Evolutionary conservation across 2,113 vertebrate genomes (phyloP).

Genomic region (Serilophus lunatus): DNA sequence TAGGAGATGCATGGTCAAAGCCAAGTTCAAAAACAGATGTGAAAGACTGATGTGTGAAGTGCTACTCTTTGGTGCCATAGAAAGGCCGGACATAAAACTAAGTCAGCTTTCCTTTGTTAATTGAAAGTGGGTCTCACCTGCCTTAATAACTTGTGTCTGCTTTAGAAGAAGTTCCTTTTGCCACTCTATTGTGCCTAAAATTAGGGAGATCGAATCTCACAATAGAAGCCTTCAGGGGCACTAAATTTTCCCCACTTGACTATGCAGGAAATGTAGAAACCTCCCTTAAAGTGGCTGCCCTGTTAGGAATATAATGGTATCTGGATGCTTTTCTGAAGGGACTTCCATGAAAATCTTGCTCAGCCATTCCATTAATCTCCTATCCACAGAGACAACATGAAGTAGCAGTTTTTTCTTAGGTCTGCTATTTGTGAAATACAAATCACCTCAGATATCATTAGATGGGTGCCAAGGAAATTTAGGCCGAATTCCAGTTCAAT

Average conservation of each 20-base stretch:
- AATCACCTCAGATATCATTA: constrained; percentile 11
- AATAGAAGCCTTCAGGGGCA: not conserved
- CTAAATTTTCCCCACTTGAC: not conserved
- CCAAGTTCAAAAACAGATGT: not conserved
- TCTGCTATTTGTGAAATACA: constrained; percentile 23
- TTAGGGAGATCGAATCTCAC: not conserved
- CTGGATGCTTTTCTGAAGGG: not conserved
- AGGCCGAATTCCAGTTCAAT: constrained; percentile 41
- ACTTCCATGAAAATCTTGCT: not conserved
- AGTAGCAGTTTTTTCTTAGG: not conserved
- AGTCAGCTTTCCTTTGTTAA: not conserved
- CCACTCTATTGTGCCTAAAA: not conserved
- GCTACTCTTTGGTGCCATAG: not conserved
- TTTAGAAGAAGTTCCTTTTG: not conserved
- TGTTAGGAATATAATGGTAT: not conserved
- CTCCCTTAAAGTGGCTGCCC: not conserved
- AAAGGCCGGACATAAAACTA: not conserved
- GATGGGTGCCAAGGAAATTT: constrained; percentile 43
- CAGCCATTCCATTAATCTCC: not conserved
- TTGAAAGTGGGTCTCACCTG: not conserved
- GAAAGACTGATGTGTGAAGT: not conserved
- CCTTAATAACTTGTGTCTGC: not conserved
- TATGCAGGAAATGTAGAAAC: not conserved
- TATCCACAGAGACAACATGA: not conserved
- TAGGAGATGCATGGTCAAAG: not conserved